phyloP scores from a whole-genome alignment of 2,888 invertebrate species.

The Stegophylla sp. region DNA sequence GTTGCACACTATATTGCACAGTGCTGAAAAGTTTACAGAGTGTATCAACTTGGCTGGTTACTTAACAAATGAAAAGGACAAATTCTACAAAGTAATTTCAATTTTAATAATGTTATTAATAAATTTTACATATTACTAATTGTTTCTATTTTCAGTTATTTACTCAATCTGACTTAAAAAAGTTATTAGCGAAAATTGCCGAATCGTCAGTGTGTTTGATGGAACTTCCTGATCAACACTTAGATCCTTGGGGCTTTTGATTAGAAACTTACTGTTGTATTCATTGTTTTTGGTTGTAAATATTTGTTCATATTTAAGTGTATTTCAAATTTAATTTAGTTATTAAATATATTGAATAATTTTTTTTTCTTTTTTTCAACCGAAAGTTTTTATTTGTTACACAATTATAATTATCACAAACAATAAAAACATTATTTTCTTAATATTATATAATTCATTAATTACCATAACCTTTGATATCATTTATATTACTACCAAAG shows the following conservation, averaged over 20 bases:
- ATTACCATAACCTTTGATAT: conserved; percentile 52
- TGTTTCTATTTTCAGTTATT: conserved; percentile 65
- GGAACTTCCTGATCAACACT: conserved; percentile 70
- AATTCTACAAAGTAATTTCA: conserved; percentile 71
- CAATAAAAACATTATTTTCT: conserved; percentile 10
- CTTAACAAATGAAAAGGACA: conserved; percentile 79
- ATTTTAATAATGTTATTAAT: conserved; percentile 61
- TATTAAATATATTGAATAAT: neutral
- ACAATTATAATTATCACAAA: neutral
- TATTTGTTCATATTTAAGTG: neutral
- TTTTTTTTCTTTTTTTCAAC: conserved; percentile 4
- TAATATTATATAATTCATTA: conserved; percentile 26
- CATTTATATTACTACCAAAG: conserved; percentile 53
- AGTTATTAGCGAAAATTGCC: conserved; percentile 77
- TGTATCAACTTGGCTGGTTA: conserved; percentile 81
- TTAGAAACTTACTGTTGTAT: neutral
- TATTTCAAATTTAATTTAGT: neutral
- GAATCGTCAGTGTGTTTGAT: conserved; percentile 77
- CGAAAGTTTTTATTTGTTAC: conserved; percentile 16
- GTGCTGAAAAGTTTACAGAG: conserved; percentile 77
- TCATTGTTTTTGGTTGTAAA: neutral
- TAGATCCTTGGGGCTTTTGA: conserved; percentile 80
- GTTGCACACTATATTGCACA: conserved; percentile 76
- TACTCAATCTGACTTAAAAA: conserved; percentile 76
- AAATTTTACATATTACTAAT: neutral